Evolutionary conservation across 2,888 invertebrate genomes (phyloP).

Genomic region (Lypha dubia): DNA sequence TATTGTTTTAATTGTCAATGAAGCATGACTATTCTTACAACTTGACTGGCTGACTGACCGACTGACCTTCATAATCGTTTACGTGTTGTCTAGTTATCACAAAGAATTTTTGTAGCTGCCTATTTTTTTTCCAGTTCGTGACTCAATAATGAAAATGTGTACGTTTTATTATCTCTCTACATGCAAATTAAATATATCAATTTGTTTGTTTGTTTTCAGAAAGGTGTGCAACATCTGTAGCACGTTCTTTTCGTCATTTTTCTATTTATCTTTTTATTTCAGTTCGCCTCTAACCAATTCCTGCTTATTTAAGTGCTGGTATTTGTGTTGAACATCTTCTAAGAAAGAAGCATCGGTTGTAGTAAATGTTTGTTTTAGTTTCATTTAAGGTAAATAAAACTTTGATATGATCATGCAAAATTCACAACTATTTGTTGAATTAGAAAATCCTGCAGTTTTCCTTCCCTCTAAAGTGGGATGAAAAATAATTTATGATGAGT

Average conservation of each 20-base stretch:
- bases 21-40: slow-evolving; percentile 15
- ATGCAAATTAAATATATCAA: slow-evolving; percentile 25
- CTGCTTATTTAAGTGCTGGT: neutral
- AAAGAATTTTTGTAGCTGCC: neutral
- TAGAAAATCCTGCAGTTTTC: neutral
- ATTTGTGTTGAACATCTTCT: neutral
- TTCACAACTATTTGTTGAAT: slow-evolving; percentile 23
- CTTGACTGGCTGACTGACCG: neutral
- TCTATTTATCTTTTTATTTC: neutral
- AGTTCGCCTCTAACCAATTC: neutral
- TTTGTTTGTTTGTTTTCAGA: slow-evolving; percentile 48
- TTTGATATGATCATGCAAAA: neutral
- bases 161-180: slow-evolving; percentile 40
- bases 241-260: neutral
- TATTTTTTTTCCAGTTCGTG: slow-evolving; percentile 32
- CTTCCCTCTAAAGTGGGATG: neutral
- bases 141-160: slow-evolving; percentile 41
- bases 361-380: neutral
- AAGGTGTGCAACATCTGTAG: slow-evolving; percentile 60
- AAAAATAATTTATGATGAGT: too few species aligned
- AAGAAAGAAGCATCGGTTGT: neutral
- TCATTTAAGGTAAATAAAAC: neutral
- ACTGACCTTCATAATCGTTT: neutral
- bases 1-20: neutral
- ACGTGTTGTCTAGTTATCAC: neutral